Base-by-base conservation (phyloP, 2,113 vertebrate genomes). In the Eclectus roratus region DNA sequence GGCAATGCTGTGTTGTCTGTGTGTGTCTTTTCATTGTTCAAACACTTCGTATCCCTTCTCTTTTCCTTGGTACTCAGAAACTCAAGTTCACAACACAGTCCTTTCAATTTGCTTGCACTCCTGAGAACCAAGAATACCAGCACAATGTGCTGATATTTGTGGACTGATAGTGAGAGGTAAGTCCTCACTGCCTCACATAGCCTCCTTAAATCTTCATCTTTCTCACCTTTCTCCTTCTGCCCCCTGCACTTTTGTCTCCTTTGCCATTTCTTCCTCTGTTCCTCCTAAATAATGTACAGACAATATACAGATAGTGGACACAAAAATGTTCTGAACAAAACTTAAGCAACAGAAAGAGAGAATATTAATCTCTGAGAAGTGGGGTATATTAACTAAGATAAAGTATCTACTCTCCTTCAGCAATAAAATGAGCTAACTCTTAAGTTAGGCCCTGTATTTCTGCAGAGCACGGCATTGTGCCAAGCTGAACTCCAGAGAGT, bases 401-500 rank as follows among this genome's bases (percentile, higher is more conserved):
- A 72, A 88, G 28, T 46, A 49, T 69, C 52, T 39, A 33, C 27
- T 77, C 49, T 73, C 17, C 47, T 66, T 73, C 3, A 78, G 89
- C 73, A 93, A 66, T 27, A 88, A 74, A 83, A 92, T 31, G 12
- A 95, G 47, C 55, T 71, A 91, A 71, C 37, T 78, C 60, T 55
- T 20, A 82, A 89, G 84, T 74, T 87, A 72, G 72, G 82, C 50
- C 65, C 39, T 70, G 55, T 58, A 58, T 88, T 93, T 91, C 80
- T 89, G 55, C 83, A 91, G 69, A 86, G 69, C 16, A 14, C 28
- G 89, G 94, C 86, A 78, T 10, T 7, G 5, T 35, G 91, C 95
- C 95, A 95, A 92, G 56, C 47, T 81, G 73, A 95, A 55, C 91
- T 93, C 47, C 65, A 55, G 35, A 56, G 81, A 92, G 72, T 81